Evolutionary conservation across 2,888 invertebrate genomes (phyloP).

Genomic region (Pachycephus smyrnensis): DNA sequence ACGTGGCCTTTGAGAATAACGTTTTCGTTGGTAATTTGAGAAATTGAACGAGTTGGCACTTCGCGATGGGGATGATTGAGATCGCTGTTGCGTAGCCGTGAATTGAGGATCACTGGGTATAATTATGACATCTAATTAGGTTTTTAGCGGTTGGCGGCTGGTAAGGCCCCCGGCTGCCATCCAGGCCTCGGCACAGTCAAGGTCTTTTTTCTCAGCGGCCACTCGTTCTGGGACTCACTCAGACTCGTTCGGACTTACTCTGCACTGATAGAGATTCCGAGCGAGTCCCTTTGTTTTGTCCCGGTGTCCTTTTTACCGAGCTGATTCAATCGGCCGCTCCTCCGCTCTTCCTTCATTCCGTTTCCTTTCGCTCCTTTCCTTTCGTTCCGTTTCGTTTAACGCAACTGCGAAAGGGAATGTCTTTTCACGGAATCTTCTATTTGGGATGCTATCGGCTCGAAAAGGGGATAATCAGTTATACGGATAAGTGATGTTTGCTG

Average conservation of each 20-base stretch:
- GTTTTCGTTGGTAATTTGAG: too few species aligned
- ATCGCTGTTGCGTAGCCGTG: not conserved
- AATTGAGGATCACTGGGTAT: constrained; percentile 58
- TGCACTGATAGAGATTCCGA: constrained; percentile 46
- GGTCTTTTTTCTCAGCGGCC: constrained; percentile 44
- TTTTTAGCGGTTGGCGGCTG: constrained; percentile 60
- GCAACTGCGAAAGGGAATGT: too few species aligned
- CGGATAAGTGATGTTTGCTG: too few species aligned
- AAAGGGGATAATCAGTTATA: too few species aligned
- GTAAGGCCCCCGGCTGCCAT: constrained; percentile 47
- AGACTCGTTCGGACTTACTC: constrained; percentile 22
- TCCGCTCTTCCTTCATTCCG: not conserved
- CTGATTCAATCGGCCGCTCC: constrained; percentile 45
- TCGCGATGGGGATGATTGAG: too few species aligned
- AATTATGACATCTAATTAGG: constrained; percentile 67
- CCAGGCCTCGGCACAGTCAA: constrained; percentile 45
- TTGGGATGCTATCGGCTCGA: too few species aligned
- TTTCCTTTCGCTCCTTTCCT: too few species aligned
- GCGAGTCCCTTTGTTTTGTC: constrained; percentile 51
- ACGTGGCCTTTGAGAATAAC: too few species aligned
- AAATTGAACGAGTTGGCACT: too few species aligned
- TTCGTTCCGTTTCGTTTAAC: not conserved
- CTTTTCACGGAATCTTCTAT: too few species aligned
- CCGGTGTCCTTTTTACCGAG: constrained; percentile 47
- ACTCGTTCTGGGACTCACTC: constrained; percentile 1